Evolutionary conservation across 2,797 vertebrate genomes (phyloP).

Genomic region (Semaprochilodus insignis): DNA sequence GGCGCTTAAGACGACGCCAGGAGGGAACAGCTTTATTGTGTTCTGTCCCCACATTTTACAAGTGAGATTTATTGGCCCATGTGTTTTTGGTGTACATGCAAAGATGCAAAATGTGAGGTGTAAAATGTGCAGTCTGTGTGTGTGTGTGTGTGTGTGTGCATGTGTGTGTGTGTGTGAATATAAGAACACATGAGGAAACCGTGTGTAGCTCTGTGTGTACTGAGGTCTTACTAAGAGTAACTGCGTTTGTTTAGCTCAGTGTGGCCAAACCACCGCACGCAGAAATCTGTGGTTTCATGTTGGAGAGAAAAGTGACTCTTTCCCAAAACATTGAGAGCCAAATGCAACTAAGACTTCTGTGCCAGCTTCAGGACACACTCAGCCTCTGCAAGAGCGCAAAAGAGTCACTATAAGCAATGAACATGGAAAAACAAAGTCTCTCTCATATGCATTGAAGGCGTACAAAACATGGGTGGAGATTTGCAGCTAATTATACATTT

Average conservation of each 20-base stretch:
- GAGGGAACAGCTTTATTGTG: slow-evolving; percentile 28
- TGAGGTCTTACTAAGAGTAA: background rate
- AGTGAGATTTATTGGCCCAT: slow-evolving; percentile 35
- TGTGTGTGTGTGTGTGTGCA: slow-evolving; percentile 22
- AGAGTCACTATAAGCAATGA: too few relatives aligned
- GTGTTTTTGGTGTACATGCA: background rate
- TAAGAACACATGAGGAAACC: background rate
- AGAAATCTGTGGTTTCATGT: slow-evolving; percentile 10
- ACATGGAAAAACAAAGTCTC: too few relatives aligned
- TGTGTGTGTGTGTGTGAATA: slow-evolving; percentile 17
- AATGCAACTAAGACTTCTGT: background rate
- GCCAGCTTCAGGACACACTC: background rate
- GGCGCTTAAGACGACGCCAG: background rate
- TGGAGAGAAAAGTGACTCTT: slow-evolving; percentile 22
- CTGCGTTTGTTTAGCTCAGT: slow-evolving; percentile 13
- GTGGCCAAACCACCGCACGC: background rate
- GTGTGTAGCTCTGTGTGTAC: slow-evolving; percentile 24
- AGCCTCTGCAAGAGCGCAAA: background rate
- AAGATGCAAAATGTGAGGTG: background rate
- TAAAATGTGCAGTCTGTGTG: background rate
- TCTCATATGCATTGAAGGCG: too few relatives aligned
- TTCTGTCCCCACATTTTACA: slow-evolving; percentile 40
- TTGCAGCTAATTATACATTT: too few relatives aligned
- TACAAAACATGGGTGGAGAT: too few relatives aligned
- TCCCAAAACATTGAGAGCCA: slow-evolving; percentile 13